These are phyloP conservation scores for Drosophila sechellia DNA, from an alignment of 1,140 invertebrate genomes.

Conservation along the genomic window DNA sequence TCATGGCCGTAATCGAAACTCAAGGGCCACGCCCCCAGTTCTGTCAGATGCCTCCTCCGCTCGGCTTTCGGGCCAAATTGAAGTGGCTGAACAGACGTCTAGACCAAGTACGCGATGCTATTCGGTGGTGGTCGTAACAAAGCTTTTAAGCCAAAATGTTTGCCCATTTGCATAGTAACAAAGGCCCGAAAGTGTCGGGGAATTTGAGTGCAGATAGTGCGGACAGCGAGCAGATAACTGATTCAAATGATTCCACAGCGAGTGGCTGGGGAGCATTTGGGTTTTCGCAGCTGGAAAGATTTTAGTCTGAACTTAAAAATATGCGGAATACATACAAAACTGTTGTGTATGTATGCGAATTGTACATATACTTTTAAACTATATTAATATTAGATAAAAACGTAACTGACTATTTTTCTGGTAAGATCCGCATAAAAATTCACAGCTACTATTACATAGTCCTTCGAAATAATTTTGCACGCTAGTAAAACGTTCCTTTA, in stretches of 20 bases:
- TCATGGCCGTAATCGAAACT: conserved; percentile 49
- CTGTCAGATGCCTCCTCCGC: not conserved
- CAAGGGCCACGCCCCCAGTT: conserved; percentile 7
- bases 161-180: conserved; percentile 47
- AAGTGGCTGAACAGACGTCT: conserved; percentile 54
- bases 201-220: conserved; percentile 17
- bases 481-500: too few relatives aligned
- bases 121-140: conserved; percentile 41
- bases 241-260: conserved; percentile 2
- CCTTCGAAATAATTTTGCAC: not conserved
- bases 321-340: not conserved
- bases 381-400: too few relatives aligned
- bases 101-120: conserved; percentile 15
- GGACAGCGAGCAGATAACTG: conserved; percentile 20
- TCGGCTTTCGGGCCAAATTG: conserved; percentile 14
- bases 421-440: too few relatives aligned
- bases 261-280: not conserved
- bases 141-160: conserved; percentile 50
- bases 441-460: not conserved
- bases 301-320: not conserved
- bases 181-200: conserved; percentile 12
- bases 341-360: too few relatives aligned
- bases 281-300: not conserved
- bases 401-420: too few relatives aligned
- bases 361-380: too few relatives aligned